Conservation (phyloP, 35 echinoderm and acorn worm genomes). For the Diadema setosum region DNA sequence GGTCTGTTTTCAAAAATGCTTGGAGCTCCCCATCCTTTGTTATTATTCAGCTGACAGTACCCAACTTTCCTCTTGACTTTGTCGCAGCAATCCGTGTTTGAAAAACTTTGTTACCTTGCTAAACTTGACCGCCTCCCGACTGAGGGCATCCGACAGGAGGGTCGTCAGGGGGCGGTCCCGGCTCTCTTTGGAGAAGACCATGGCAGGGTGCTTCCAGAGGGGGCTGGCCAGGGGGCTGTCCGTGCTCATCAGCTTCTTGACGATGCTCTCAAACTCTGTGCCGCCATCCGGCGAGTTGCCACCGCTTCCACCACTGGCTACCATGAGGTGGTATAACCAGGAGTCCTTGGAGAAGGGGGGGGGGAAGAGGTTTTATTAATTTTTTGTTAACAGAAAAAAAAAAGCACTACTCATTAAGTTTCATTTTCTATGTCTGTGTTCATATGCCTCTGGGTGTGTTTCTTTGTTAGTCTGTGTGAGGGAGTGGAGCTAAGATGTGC, state of each 20-base stretch:
- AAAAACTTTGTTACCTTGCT: slow-evolving; percentile 69
- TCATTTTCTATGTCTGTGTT: too few species aligned
- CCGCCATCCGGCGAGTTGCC: slow-evolving; percentile 44
- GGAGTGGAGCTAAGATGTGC: too few species aligned
- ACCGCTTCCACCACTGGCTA: slow-evolving; percentile 74
- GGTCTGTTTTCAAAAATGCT: too few species aligned
- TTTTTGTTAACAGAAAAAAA: not conserved
- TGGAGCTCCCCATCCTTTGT: too few species aligned
- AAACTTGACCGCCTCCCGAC: slow-evolving; percentile 92
- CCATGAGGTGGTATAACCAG: slow-evolving; percentile 86
- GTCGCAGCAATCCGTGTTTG: too few species aligned
- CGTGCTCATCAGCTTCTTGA: slow-evolving; percentile 69
- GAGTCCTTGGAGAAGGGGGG: slow-evolving; percentile 58
- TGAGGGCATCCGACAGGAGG: slow-evolving; percentile 87
- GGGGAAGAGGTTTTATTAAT: not conserved
- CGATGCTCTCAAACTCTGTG: slow-evolving; percentile 84
- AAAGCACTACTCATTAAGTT: not conserved
- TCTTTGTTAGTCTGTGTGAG: too few species aligned
- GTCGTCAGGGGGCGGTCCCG: slow-evolving; percentile 96
- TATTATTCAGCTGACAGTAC: too few species aligned
- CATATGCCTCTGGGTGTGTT: too few species aligned
- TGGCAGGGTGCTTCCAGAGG: slow-evolving; percentile 79
- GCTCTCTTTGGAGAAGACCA: slow-evolving; percentile 89
- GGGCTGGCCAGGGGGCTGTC: slow-evolving; percentile 43
- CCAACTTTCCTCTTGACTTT: too few species aligned